Percentiles rank a stretch among this genome's conserved stretches.
These are phyloP conservation scores for Papilio aristodemus DNA, from an alignment of 1,140 invertebrate species.

Conservation along the genomic window DNA sequence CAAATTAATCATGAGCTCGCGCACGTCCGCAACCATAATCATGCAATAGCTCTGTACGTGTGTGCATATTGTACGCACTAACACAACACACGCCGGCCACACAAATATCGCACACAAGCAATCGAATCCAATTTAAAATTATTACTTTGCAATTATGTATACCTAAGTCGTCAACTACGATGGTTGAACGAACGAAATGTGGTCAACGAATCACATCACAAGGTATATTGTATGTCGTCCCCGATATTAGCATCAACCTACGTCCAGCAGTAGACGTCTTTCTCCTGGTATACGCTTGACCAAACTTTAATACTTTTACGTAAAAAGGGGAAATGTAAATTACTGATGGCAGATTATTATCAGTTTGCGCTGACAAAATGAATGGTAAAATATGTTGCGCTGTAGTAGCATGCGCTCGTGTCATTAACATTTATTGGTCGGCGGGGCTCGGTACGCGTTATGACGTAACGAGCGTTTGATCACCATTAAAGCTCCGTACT, in stretches of 20 bases:
- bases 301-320: not conserved
- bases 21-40: conserved; percentile 5
- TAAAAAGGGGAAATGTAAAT: not conserved
- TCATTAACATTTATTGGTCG: conserved; percentile 31
- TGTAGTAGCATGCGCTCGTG: conserved; percentile 29
- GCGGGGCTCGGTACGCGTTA: conserved; percentile 17
- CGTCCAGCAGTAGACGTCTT: not conserved
- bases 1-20: conserved; percentile 12
- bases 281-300: too few species aligned
- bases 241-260: too few species aligned
- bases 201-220: too few species aligned
- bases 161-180: not conserved
- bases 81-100: not conserved
- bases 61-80: not conserved
- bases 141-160: not conserved
- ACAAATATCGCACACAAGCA: not conserved
- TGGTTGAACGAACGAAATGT: not conserved
- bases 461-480: conserved; percentile 28
- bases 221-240: too few species aligned
- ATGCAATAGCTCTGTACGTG: not conserved
- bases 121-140: not conserved
- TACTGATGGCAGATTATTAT: conserved; percentile 20
- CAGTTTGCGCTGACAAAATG: not conserved
- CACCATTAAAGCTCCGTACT: conserved; percentile 14
- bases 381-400: conserved; percentile 16